Base-by-base conservation (phyloP, 2,888 invertebrate species). In the Parochlus steinenii region DNA sequence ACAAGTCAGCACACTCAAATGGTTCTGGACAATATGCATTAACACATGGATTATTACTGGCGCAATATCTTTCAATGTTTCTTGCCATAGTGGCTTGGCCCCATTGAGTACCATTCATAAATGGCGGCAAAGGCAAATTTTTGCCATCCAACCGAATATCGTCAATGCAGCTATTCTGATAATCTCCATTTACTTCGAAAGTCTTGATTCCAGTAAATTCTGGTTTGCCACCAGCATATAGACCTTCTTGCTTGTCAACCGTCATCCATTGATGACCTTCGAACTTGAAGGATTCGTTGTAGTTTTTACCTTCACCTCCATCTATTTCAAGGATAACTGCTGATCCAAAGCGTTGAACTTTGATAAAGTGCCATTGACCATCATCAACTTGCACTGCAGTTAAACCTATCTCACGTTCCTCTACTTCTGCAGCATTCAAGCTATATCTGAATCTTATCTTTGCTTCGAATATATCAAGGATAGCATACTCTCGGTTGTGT, bases 281-380 rank as follows among this genome's bases (percentile, higher is more conserved):
- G 44, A 58, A 60, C 10, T 45, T 48, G 39, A 59, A 56, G 4
- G 59, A 55, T 41, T 63, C 62, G 43, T 62, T 62, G 47, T 56
- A 61, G 11, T 59, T 48, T 16, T 56, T 45, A 2, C 66, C 67
- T 44, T 67, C 67, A 7, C 67, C 67, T 8, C 63, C 63, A 46
- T 69, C 68, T 44, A 69, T 46, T 39, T 56, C 56, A 40, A 69
- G 48, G 39, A 60, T 57, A 16, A 65, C 63, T 42, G 62, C 60
- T 37, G 57, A 57, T 3, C 65, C 65, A 40, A 55, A 60, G 7
- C 67, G 51, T 20, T 55, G 48, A 15, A 63, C 59, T 38, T 55
- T 53, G 6, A 62, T 61, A 3, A 61, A 59, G 46, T 69, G 69
- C 68, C 68, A 69, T 42, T 63, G 62, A 5, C 69, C 69, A 46